Percentiles rank a stretch among this genome's conserved stretches.
Evolutionary conservation across 2,113 vertebrate species (phyloP).

Genomic region (Hyperopisus bebe): DNA sequence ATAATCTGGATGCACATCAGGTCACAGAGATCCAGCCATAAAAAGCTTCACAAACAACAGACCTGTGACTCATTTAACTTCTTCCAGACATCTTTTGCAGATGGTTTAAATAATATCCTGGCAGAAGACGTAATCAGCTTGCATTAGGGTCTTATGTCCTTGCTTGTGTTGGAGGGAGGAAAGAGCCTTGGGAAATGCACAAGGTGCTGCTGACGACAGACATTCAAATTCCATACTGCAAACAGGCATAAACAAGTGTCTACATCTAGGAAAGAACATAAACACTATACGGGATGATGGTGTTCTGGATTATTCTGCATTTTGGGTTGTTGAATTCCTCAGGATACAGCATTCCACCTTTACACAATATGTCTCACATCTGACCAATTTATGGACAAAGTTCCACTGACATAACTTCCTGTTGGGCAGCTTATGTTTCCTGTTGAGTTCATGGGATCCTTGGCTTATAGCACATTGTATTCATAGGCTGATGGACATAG

Average conservation of each 20-base stretch:
- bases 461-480: not conserved
- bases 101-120: not conserved
- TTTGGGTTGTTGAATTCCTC: not conserved
- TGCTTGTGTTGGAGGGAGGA: not conserved
- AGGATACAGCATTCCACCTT: not conserved
- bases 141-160: not conserved
- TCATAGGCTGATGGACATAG: not conserved
- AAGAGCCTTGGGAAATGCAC: not conserved
- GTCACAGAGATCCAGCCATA: not conserved
- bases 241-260: not conserved
- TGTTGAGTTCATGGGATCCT: not conserved
- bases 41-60: slow-evolving; percentile 19
- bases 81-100: slow-evolving; percentile 5
- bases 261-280: not conserved
- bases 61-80: slow-evolving; percentile 5
- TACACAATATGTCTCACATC: not conserved
- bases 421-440: not conserved
- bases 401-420: not conserved
- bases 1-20: not conserved
- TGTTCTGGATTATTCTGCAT: not conserved
- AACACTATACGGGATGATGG: not conserved
- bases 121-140: not conserved
- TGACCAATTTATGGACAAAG: not conserved
- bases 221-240: not conserved
- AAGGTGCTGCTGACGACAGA: not conserved